A percentile compares a stretch with the other conserved stretches of the same genome.
These are phyloP conservation scores for Scaptomyza parva DNA, from an alignment of 2,888 invertebrate species.

Conservation along the genomic window DNA sequence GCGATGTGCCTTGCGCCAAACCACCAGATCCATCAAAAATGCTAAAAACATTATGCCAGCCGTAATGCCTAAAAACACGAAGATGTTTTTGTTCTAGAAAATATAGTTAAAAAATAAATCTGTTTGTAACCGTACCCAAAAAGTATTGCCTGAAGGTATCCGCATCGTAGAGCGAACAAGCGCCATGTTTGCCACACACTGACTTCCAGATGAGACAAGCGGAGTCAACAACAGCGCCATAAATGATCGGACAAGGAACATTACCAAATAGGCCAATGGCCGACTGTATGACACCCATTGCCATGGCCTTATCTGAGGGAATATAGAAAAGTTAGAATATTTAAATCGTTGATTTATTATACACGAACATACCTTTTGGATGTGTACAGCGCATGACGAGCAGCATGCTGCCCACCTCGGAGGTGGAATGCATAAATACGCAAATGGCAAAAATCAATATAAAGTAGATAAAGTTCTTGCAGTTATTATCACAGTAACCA, in stretches of 20 bases:
- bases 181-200: slow-evolving; percentile 92
- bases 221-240: slow-evolving; percentile 96
- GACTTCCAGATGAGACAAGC: slow-evolving; percentile 95
- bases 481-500: slow-evolving; percentile 93
- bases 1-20: slow-evolving; percentile 95
- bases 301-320: slow-evolving; percentile 93
- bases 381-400: slow-evolving; percentile 96
- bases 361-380: slow-evolving; percentile 87
- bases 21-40: slow-evolving; percentile 94
- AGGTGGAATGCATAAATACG: slow-evolving; percentile 96
- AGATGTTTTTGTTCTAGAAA: neutral
- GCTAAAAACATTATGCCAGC: slow-evolving; percentile 94
- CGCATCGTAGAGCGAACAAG: slow-evolving; percentile 95
- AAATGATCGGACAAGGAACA: slow-evolving; percentile 97
- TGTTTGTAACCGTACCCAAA: slow-evolving; percentile 87
- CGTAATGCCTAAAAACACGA: slow-evolving; percentile 89
- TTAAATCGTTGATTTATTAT: neutral
- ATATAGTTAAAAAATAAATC: neutral
- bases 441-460: slow-evolving; percentile 93
- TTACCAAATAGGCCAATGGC: slow-evolving; percentile 97
- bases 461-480: slow-evolving; percentile 92
- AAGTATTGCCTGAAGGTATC: slow-evolving; percentile 93
- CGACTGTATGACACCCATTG: slow-evolving; percentile 96
- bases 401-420: slow-evolving; percentile 96
- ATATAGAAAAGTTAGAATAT: neutral